Evolutionary conservation across 2,113 vertebrate species (phyloP).

Genomic region (Stegostoma tigrinum): DNA sequence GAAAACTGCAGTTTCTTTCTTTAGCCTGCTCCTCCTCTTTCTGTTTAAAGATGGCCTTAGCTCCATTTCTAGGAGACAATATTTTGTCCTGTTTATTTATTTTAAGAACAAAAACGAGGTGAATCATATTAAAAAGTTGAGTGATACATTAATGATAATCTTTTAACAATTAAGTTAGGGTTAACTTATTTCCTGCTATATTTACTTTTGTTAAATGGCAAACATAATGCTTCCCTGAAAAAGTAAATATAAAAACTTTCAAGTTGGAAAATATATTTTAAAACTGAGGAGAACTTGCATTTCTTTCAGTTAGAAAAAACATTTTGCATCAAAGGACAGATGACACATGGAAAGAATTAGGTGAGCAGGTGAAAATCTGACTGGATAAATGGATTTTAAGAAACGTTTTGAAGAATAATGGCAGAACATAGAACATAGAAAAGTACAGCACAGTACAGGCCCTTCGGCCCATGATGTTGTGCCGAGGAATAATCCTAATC

Average conservation of each 20-base stretch:
- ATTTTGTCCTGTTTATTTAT: neutral
- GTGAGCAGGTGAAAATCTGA: neutral
- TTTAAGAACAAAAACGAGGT: neutral
- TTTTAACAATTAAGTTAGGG: neutral
- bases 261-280: neutral
- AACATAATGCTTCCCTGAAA: neutral
- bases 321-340: neutral
- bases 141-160: neutral
- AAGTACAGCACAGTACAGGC: too few species aligned
- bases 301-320: neutral
- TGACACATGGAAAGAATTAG: neutral
- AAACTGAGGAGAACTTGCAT: neutral
- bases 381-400: neutral
- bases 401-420: neutral
- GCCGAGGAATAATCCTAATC: too few species aligned
- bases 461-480: too few species aligned
- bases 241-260: neutral
- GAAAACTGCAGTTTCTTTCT: neutral
- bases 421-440: neutral
- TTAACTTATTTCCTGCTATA: neutral
- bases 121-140: neutral
- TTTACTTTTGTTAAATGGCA: neutral
- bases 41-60: neutral
- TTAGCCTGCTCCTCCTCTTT: neutral
- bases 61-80: neutral